Conservation (phyloP, 2,113 vertebrate species). For the Sphyrna mokarran region DNA sequence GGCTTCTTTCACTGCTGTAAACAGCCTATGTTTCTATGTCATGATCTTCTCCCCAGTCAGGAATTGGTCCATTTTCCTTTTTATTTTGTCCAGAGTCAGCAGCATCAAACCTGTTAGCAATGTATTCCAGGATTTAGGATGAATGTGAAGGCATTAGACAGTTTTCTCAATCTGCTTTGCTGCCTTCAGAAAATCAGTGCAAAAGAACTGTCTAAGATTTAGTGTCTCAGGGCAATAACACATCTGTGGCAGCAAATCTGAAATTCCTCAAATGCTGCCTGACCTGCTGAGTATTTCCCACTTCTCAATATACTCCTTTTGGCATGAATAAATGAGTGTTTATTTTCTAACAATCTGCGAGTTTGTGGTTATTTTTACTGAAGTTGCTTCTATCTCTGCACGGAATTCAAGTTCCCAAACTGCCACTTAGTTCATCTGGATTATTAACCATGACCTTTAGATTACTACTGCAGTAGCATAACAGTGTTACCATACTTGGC, state of each 20-base stretch:
- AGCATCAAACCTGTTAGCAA: not conserved
- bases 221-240: not conserved
- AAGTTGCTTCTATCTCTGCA: not conserved
- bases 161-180: no score
- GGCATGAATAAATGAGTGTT: not conserved
- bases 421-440: not conserved
- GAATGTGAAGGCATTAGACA: no score
- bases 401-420: not conserved
- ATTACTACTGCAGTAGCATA: not conserved
- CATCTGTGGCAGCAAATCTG: not conserved
- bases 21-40: not conserved
- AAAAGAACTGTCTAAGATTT: not conserved
- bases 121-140: not conserved
- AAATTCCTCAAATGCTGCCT: not conserved
- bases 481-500: not conserved
- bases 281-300: not conserved
- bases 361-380: not conserved
- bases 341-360: no score
- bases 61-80: not conserved
- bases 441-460: not conserved
- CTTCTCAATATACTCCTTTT: not conserved
- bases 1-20: no score
- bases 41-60: not conserved
- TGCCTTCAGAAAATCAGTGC: no score
- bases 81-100: not conserved